Evolutionary conservation across 2,888 invertebrate species (phyloP), one percentile per base, ranked within the genome.

Genomic region (Tipula unca): DNA sequence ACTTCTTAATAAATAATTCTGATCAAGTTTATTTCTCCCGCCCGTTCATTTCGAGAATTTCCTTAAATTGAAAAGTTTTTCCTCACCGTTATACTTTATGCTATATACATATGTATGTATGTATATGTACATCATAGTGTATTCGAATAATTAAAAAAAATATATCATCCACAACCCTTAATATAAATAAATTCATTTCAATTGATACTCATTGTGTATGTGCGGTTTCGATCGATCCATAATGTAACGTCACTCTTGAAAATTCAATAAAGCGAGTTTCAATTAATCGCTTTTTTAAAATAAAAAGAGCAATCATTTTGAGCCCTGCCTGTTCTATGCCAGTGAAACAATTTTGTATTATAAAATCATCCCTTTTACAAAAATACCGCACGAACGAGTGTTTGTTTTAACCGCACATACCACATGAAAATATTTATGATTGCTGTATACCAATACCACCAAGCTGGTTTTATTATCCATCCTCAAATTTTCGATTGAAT

Each of bases 1-100:
- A 69, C 69, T 69, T 69, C 69, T 69, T 69, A 69, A 69, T 69
- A 69, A 69, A n/a, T n/a, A n/a, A 69, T 69, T 69, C 69, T 69
- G 69, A 69, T 69, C 69, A 69, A 69, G 69, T 69, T 25, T 69
- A 69, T 25, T 20, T 25, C 25, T 69, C 69, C 69, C 69, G 69
- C 69, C 69, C 69, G 69, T 13, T 48, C 25, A 10, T 69, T 69
- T 69, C 69, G 25, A 10, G 10, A 25, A 69, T 69, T 69, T 69
- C 25, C 25, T 69, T n/a, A 69, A 69, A 25, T 25, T 25, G 69
- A 25, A 20, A 20, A 48, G 48, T 48, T 48, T 39, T 39, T n/a
- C n/a, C 48, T 3, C 48, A 1, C 10, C 48, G 48, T 17, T 69
- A 69, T 69, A 25, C 10, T 8, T 10, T 69, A 10, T 17, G 48